Base-by-base conservation (phyloP, 92 coral and sea anemone species). In the Chrysogorgia sp. region DNA sequence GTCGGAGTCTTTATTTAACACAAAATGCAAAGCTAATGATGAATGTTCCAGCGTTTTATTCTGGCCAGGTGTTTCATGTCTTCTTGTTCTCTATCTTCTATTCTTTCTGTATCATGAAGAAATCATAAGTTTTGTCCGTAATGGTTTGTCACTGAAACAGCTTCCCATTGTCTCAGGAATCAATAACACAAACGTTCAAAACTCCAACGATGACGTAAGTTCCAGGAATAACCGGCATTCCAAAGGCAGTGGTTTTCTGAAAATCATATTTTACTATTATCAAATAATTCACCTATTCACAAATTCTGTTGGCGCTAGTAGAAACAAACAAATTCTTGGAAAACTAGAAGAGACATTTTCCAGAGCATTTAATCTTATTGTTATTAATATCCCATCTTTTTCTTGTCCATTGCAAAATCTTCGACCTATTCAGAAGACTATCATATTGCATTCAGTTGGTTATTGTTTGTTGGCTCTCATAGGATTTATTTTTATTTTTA, bases 251-350 rank as follows among this genome's bases (percentile, higher is more conserved):
- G 77, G 77, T 22, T 31, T 71, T 7, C 28, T 71, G 12, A 71
- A 71, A 52, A 57, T 71, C 34, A 52, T 71, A 2, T 48, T 71
- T 61, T 71, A 71, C n/a, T 71, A 71, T 31, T 71, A 71, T 57
- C 77, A 71, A 71, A 57, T 52, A 21, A 61, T 52, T 8, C 45
- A 37, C 12, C 31, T 71, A 26, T 57, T 71, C 34, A 55, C 34
- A 29, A 52, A 40, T 13, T 40, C 41, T 8, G 63, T 71, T 10
- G 77, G 77, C 19, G 10, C 62, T 10, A 37, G 20, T 10, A 0
- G 48, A 43, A n/a, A 45, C 10, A 71, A n/a, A 49, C 20, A 24
- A 71, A 49, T 9, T 71, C 29, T 13, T 71, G 28, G 41, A 22
- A 10, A 52, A 25, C 26, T 71, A 21, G 3, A 33, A 12, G 62